Evolutionary conservation across 2,888 invertebrate genomes (phyloP), one percentile per base, ranked within the genome.

Genomic region (Sesamia inferens): DNA sequence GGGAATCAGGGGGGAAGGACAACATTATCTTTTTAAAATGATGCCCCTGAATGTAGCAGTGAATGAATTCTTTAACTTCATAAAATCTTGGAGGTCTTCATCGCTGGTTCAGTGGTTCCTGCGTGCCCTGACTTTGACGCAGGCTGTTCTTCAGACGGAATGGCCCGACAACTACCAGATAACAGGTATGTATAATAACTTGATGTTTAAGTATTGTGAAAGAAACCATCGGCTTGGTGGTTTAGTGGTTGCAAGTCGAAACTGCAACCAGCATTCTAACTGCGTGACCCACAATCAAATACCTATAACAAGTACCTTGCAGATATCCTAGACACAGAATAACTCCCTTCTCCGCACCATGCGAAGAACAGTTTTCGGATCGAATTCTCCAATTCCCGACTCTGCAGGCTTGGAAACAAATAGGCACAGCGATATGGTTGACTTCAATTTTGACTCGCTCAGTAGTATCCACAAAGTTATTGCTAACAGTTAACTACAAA

Each of bases 81-180:
- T 94, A 10, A 90, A 93, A 69, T 83, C 82, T 0, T 87, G 86
- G 16, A 85, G 88, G 2, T 88, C 89, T 0, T 84, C 89, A 0
- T 81, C 90, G 0, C 79, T 92, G 61, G 84, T 92, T 74, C 88
- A 89, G 68, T 90, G 90, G 88, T n/a, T 94, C 10, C 78, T 95
- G 22, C 86, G 89, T 4, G 81, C 90, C 0, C 73, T 95, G 57
- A 91, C 92, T 0, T 68, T 95, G n/a, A 89, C 91, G 3, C 91
- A 92, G 44, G 90, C 91, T 11, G 84, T 95, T 0, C 55, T 88
- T 0, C 92, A 93, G 0, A 86, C 87, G 0, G 94, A 90, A 5
- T 95, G 95, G 95, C 94, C 95, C 0, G 78, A 76, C 0, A 86
- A 92, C 39, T 91, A 92, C 76, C 74, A 84, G 6, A 68, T 94